phyloP scores from a whole-genome alignment of 2,888 invertebrate genomes.

The Griposia aprilina region DNA sequence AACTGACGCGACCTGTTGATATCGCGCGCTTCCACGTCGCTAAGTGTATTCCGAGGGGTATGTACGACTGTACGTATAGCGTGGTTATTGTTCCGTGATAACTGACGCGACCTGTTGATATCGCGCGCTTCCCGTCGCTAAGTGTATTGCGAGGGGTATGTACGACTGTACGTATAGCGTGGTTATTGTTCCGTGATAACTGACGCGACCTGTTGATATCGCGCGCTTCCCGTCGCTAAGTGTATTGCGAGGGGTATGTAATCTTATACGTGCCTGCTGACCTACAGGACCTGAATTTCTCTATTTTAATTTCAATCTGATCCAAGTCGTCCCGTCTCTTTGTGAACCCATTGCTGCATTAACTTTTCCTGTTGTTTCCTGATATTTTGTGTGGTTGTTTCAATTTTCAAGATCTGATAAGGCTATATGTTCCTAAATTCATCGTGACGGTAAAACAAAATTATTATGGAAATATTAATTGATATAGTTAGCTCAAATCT shows the following conservation, averaged over 20 bases:
- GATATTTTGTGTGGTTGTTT: neutral
- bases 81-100: neutral
- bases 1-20: constrained; percentile 9
- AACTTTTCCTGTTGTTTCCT: too few relatives aligned
- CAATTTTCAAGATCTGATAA: neutral
- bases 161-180: neutral
- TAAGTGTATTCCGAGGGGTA: neutral
- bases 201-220: constrained; percentile 12
- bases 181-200: neutral
- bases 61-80: neutral
- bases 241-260: neutral
- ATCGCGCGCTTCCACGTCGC: neutral
- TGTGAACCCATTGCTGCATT: too few relatives aligned
- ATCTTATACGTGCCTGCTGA: neutral
- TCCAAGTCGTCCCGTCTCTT: neutral
- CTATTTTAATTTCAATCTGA: neutral
- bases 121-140: neutral
- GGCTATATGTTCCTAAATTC: neutral
- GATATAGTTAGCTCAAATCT: neutral
- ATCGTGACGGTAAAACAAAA: neutral
- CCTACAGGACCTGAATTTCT: neutral
- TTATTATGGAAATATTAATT: neutral
- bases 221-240: neutral
- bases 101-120: constrained; percentile 10
- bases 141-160: neutral